Percentiles rank a stretch among this genome's conserved stretches.
These are phyloP conservation scores for Chironomus tepperi DNA, from an alignment of 1,140 invertebrate species.

Conservation along the genomic window DNA sequence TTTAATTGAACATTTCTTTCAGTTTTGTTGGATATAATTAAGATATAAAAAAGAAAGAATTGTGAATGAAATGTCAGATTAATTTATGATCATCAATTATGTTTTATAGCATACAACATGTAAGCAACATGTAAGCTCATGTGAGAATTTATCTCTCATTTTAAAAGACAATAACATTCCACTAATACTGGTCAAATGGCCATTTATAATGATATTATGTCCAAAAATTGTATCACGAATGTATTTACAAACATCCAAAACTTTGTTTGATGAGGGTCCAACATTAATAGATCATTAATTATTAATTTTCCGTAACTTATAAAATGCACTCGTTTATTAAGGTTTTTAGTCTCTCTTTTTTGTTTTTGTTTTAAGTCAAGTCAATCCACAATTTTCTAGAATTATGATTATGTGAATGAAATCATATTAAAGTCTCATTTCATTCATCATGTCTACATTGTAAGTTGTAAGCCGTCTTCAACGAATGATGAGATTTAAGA, in stretches of 20 bases:
- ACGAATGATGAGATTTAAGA: background rate
- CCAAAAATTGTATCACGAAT: background rate
- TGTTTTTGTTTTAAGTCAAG: too few relatives aligned
- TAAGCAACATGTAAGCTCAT: background rate
- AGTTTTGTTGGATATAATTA: constrained; percentile 10
- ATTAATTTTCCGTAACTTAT: background rate
- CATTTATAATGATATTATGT: constrained; percentile 3
- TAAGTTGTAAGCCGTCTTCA: background rate
- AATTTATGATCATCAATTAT: constrained; percentile 18
- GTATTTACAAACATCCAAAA: background rate
- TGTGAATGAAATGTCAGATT: constrained; percentile 10
- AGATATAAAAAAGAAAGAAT: background rate
- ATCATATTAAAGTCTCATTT: constrained; percentile 1
- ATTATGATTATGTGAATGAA: constrained; percentile 7
- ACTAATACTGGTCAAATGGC: background rate
- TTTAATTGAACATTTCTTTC: background rate
- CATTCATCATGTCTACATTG: background rate
- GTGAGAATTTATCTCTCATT: background rate
- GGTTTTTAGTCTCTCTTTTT: too few relatives aligned
- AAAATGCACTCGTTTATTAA: background rate
- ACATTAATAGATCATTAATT: background rate
- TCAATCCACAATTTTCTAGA: background rate
- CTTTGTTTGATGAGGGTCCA: background rate
- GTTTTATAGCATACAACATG: background rate
- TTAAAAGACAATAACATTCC: background rate